Base-by-base conservation (phyloP, 37 sponge, comb jelly and placozoan genomes). In the Tethya wilhelma region DNA sequence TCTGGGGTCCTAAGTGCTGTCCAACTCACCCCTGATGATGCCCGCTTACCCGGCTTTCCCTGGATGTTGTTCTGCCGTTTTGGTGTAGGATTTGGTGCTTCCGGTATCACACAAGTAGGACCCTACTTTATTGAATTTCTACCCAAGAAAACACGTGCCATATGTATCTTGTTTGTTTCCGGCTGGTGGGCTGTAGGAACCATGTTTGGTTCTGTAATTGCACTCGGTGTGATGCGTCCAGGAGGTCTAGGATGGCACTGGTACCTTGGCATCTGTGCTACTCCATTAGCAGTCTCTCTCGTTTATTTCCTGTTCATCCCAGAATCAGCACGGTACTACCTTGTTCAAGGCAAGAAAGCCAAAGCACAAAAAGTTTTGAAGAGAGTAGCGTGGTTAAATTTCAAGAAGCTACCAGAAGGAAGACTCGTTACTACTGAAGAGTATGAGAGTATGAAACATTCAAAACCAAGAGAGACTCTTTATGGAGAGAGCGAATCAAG, bases 101-200 rank as follows among this genome's bases (percentile, higher is more conserved):
- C 58, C 6, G 86, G 86, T 25, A 65, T 67, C 2, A 43, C 74
- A 9, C 86, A 86, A 67, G 73, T 37, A 9, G 23, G 74, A 2
- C 83, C 88, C 0, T 92, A 79, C 56, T 92, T 77, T 67, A 44
- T 57, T 58, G 93, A 92, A 45, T 92, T 87, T 49, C 77, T 92
- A 0, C 93, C 93, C 7, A 73, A 64, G 17, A 78, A 73, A 39
- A 31, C 55, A 19, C 55, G 93, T 45, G 93, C 64, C 7, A 25
- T 80, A 4, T 68, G 74, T 56, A 38, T 90, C 14, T 34, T 64
- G 55, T 78, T 49, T 33, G 20, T 49, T 26, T 34, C 23, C 1
- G 11, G 73, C 0, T 83, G 77, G 73, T 86, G 91, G 91, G 74
- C 86, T 23, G 20, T 83, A 34, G 91, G 91, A 2, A 82, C 70